Base-by-base conservation (phyloP, 2,888 invertebrate genomes). In the Callosobruchus maculatus region DNA sequence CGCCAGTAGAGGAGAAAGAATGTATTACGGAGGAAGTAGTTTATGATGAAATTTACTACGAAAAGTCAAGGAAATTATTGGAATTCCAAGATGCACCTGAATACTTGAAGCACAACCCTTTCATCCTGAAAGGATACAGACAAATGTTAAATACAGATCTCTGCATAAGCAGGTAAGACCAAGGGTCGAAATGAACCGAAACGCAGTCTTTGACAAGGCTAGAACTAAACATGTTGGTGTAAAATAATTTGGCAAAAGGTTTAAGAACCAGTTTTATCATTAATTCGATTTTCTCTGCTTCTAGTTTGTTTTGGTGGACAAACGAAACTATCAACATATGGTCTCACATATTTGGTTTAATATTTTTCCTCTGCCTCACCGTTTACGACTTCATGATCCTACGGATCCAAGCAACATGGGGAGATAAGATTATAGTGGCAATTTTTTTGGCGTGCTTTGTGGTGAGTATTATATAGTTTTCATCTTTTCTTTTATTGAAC, bases 241-340 rank as follows among this genome's bases (percentile, higher is more conserved):
- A n/a, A n/a, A n/a, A n/a, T n/a, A n/a, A n/a, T n/a, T n/a, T n/a
- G n/a, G n/a, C n/a, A n/a, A n/a, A n/a, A n/a, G n/a, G n/a, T n/a
- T n/a, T n/a, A n/a, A n/a, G n/a, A n/a, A 22, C 13, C 21, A 67
- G 49, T 74, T 73, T 74, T 74, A 73, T 74, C 77, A 74, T 74
- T n/a, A n/a, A n/a, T n/a, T n/a, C n/a, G n/a, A n/a, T n/a, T n/a
- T n/a, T n/a, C n/a, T 74, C 9, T 68, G 21, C 13, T 89, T 92
- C 78, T 88, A 96, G 97, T 86, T 90, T 97, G 84, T 97, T 98
- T 88, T 95, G 96, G 93, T 96, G 97, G 96, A 97, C 96, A 74
- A 98, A 98, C 86, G 98, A 98, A 88, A 98, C 97, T 0, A 92
- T 98, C 85, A 98, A 98, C 85, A 97, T 98, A 84, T 98, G 98